phyloP scores from a whole-genome alignment of 1,140 invertebrate species.

The Riptortus pedestris region DNA sequence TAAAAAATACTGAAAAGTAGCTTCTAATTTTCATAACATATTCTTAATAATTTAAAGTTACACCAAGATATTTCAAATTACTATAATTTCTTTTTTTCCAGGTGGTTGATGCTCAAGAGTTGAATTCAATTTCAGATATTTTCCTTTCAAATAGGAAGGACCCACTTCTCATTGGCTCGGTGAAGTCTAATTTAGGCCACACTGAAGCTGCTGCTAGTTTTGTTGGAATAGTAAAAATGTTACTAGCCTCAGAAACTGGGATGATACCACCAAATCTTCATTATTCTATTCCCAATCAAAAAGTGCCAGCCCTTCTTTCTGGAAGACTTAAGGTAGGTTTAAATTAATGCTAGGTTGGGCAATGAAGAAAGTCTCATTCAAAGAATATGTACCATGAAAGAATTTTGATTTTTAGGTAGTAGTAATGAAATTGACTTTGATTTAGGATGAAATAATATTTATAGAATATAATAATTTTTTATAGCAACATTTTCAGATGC shows the following conservation, averaged over 20 bases:
- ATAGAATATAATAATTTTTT: no score
- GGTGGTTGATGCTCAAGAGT: constrained; percentile 31
- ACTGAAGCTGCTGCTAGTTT: constrained; percentile 56
- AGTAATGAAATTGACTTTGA: no score
- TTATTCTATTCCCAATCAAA: constrained; percentile 34
- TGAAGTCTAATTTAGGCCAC: constrained; percentile 70
- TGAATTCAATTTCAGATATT: constrained; percentile 29
- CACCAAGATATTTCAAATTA: no score
- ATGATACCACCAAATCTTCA: constrained; percentile 34
- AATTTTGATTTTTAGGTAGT: neutral
- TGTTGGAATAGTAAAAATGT: constrained; percentile 46
- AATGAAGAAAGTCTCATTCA: neutral
- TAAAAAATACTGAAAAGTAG: no score
- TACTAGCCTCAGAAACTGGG: constrained; percentile 31
- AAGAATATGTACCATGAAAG: neutral
- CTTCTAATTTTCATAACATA: no score
- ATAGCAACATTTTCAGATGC: no score
- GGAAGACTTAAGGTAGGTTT: constrained; percentile 36
- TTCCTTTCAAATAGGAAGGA: constrained; percentile 30
- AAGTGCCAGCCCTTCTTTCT: constrained; percentile 45
- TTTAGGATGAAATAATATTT: no score
- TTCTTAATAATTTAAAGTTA: no score
- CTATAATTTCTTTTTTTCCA: neutral
- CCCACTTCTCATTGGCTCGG: constrained; percentile 60
- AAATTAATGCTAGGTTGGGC: neutral